phyloP scores from a whole-genome alignment of 1,140 invertebrate species.

The Nilaparvata lugens region DNA sequence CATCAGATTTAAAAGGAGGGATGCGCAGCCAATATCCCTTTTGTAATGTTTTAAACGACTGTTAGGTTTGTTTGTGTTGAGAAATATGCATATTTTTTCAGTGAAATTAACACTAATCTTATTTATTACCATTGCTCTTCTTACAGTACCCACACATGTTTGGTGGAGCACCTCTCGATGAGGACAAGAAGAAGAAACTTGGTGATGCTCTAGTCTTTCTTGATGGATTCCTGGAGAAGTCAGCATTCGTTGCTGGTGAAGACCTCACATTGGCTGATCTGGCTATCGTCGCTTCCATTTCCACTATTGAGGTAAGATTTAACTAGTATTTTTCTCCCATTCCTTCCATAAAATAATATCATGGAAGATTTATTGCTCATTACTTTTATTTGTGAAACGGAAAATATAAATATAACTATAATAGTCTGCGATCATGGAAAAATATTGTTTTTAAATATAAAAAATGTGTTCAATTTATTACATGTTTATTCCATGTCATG shows the following conservation, averaged over 20 bases:
- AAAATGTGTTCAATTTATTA: too few species aligned
- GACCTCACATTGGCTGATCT: constrained; percentile 65
- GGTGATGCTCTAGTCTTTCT: constrained; percentile 52
- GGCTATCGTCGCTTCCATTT: constrained; percentile 46
- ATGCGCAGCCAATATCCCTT: too few species aligned
- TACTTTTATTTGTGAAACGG: background rate
- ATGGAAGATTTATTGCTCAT: background rate
- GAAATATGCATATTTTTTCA: too few species aligned
- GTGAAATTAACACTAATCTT: too few species aligned
- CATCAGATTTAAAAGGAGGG: too few species aligned
- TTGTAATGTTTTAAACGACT: too few species aligned
- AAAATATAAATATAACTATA: background rate
- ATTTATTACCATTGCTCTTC: too few species aligned
- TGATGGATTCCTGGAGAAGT: constrained; percentile 53
- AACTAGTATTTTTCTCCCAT: background rate
- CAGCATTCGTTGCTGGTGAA: constrained; percentile 54
- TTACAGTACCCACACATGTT: constrained; percentile 23
- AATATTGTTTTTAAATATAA: background rate
- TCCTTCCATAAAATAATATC: background rate
- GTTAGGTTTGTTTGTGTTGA: too few species aligned
- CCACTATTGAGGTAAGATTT: constrained; percentile 50
- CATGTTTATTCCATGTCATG: too few species aligned
- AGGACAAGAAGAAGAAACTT: constrained; percentile 32
- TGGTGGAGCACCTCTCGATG: constrained; percentile 16
- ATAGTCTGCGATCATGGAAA: background rate